A percentile compares a stretch with the other conserved stretches of the same genome.
Evolutionary conservation across 2,797 vertebrate species (phyloP).

Genomic region (Esox masquinongy): DNA sequence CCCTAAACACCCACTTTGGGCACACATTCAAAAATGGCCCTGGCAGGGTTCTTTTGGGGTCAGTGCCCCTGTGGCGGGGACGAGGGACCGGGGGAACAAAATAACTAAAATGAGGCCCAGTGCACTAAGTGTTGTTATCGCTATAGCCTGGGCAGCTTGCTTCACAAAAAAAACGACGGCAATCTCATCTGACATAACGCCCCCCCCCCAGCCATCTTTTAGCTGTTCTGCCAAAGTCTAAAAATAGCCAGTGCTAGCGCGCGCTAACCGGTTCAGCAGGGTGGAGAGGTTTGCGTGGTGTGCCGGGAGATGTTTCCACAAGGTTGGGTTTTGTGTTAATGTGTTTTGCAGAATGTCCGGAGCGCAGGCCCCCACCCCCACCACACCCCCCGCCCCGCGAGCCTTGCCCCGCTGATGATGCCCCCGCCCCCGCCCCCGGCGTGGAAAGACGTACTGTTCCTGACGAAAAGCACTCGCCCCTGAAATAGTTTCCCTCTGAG

Average conservation of each 20-base stretch:
- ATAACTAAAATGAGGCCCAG: not conserved
- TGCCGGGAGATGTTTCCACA: conserved; percentile 37
- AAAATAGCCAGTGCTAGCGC: conserved; percentile 40
- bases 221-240: conserved; percentile 24
- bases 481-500: not conserved
- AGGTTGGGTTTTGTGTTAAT: conserved; percentile 24
- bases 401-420: not conserved
- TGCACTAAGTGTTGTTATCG: conserved; percentile 16
- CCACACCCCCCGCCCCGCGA: not conserved
- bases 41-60: not conserved
- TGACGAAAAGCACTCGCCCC: not conserved
- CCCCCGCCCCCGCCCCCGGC: not conserved
- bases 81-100: conserved; percentile 16
- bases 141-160: conserved; percentile 25
- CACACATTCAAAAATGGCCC: not conserved
- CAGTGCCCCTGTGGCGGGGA: not conserved
- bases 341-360: conserved; percentile 9
- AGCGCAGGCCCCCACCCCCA: not conserved
- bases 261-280: conserved; percentile 31
- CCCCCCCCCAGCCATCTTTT: conserved; percentile 31
- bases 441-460: not conserved
- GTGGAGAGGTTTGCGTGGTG: conserved; percentile 31
- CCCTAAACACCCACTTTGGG: not conserved
- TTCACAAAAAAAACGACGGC: conserved; percentile 8
- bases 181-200: conserved; percentile 48